These are phyloP conservation scores for Linnaemya tessellans DNA, from an alignment of 2,888 invertebrate genomes.

Conservation along the genomic window DNA sequence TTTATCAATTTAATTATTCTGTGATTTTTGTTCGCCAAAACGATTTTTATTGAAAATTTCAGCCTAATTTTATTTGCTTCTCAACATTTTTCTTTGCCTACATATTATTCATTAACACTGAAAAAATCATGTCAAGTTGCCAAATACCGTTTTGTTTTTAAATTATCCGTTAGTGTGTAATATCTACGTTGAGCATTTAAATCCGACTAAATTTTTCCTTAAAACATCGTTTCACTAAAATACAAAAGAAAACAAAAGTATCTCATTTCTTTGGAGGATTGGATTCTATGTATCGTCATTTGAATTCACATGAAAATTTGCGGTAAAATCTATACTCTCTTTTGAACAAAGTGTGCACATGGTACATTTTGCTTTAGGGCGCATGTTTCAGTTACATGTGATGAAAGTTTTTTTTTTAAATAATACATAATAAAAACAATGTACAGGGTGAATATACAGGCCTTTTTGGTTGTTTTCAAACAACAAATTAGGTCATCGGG, in stretches of 20 bases:
- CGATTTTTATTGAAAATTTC: constrained; percentile 13
- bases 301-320: constrained; percentile 57
- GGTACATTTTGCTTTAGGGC: constrained; percentile 41
- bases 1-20: neutral
- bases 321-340: constrained; percentile 60
- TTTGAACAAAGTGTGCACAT: constrained; percentile 57
- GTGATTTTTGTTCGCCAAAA: neutral
- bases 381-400: constrained; percentile 67
- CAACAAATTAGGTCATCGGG: constrained; percentile 52
- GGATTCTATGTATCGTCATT: constrained; percentile 9
- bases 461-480: constrained; percentile 6
- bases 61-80: constrained; percentile 18
- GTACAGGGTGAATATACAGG: constrained; percentile 40
- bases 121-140: constrained; percentile 51
- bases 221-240: constrained; percentile 36
- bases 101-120: constrained; percentile 66
- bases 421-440: neutral
- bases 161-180: constrained; percentile 63
- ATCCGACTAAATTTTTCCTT: constrained; percentile 62
- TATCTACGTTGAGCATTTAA: constrained; percentile 64
- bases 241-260: constrained; percentile 4
- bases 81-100: constrained; percentile 37
- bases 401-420: constrained; percentile 20
- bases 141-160: constrained; percentile 42
- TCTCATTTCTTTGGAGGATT: constrained; percentile 38